Percentiles rank a stretch among this genome's conserved stretches.
Evolutionary conservation across 2,888 invertebrate genomes (phyloP).

Genomic region (Ecdyonurus torrentis): DNA sequence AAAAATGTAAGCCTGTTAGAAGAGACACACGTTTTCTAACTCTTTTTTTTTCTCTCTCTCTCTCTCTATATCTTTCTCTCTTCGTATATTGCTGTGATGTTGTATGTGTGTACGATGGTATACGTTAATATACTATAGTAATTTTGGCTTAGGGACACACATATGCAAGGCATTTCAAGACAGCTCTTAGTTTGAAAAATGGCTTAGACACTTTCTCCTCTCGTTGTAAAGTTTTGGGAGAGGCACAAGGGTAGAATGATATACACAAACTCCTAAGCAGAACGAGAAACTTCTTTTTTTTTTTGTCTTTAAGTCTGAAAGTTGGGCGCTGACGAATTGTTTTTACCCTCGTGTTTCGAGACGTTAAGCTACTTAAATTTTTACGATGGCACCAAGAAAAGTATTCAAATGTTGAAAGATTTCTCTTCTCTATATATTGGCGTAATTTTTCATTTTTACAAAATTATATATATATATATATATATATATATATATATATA

Average conservation of each 20-base stretch:
- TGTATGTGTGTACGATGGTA: too few relatives aligned
- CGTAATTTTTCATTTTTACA: neutral
- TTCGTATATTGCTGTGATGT: too few relatives aligned
- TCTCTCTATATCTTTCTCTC: too few relatives aligned
- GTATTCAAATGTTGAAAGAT: neutral
- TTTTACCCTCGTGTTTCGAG: neutral
- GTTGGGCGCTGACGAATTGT: neutral
- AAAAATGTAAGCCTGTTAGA: too few relatives aligned
- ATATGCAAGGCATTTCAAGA: conserved; percentile 1
- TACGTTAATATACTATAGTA: too few relatives aligned
- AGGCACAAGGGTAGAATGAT: neutral
- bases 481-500: too few relatives aligned
- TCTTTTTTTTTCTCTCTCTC: too few relatives aligned
- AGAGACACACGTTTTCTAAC: too few relatives aligned
- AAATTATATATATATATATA: neutral
- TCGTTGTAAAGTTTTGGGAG: too few relatives aligned
- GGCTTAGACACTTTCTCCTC: neutral
- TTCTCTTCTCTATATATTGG: neutral
- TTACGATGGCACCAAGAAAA: neutral
- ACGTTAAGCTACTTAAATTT: neutral
- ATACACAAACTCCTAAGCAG: neutral
- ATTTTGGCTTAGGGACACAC: neutral
- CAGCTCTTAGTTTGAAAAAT: neutral
- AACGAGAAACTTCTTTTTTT: neutral
- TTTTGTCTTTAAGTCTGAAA: neutral